Base-by-base conservation (phyloP, 2,797 vertebrate genomes). In the Diplodus sargus region DNA sequence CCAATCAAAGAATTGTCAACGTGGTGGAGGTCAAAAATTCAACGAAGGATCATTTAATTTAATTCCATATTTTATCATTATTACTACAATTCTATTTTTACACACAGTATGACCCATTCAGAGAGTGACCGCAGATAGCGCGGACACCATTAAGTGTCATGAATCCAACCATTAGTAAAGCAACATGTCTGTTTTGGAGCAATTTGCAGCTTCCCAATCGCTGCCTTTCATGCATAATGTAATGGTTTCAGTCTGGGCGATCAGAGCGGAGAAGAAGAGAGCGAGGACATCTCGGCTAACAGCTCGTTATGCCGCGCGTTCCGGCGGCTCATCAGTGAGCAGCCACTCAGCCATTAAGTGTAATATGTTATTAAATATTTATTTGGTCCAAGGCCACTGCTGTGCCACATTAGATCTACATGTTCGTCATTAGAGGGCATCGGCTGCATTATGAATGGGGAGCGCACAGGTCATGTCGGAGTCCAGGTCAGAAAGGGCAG, bases 361-460 rank as follows among this genome's bases (percentile, higher is more conserved):
- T 89, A 89, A 92, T 93, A 83, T 68, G 86, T 86, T 85, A 89
- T 94, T 90, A 93, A 93, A 94, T 92, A 93, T 94, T 91, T 89
- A 94, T 93, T 83, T 90, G 86, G 83, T 88, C 75, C 83, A 70
- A 70, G 72, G 75, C 85, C 74, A 68, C 87, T 67, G 87, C 87
- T 87, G 85, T 68, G 87, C 89, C 83, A 75, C 87, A 91, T 91
- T 90, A 91, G 64, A 89, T 85, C 84, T 87, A 70, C 85, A 74
- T 82, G 91, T 69, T 89, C 59, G 18, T 91, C 87, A 85, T 93
- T 91, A 91, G 78, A 79, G 76, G 84, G 85, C 81, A 81, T 83
- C 52, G 15, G 81, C 70, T 80, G 74, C 79, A 75, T 85, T 78
- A 87, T 77, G 70, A 61, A 87, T 59, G 81, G 73, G 78, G 53